Base-by-base conservation (phyloP, 2,888 invertebrate genomes). In the Drosophila niveifrons region DNA sequence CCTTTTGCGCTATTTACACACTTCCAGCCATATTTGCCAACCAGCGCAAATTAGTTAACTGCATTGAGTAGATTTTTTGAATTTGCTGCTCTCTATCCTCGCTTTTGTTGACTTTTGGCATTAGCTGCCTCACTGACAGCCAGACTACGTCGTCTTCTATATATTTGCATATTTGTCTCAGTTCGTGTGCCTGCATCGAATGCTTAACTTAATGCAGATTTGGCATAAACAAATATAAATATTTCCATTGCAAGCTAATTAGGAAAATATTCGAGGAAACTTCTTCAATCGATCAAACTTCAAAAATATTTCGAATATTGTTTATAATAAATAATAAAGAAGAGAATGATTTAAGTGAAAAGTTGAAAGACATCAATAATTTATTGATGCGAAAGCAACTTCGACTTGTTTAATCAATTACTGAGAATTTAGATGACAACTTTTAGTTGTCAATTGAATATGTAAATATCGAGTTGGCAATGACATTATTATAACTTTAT, bases 21-120 rank as follows among this genome's bases (percentile, higher is more conserved):
- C 61, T 59, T 41, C 59, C 57, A 57, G 56, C 62, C 47, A 57
- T 66, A 64, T 51, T 72, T 69, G 62, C 50, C 70, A 74, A 78
- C 81, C 74, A 74, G 84, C 70, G 63, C 70, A 87, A 84, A 88
- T 88, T 82, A 80, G 78, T 80, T 77, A 77, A 55, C 71, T 66
- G 73, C 80, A 76, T 82, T 65, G 52, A 34, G 13, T 56, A 8
- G 9, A 44, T 15, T 48, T 75, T 15, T 48, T 75, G 8, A 36
- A 41, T 15, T 44, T 65, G n/a, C 29, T 59, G 29, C 44, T 23
- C 2, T 51, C 39, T 29, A 23, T 59, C 18, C 43, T 51, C 46
- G 51, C 58, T 28, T 47, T 56, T 78, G 81, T 82, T 78, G 75
- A 73, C 67, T 70, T 56, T 72, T 48, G 41, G 57, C 56, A 61